These are phyloP conservation scores for Colletes collaris DNA, from an alignment of 2,888 invertebrate genomes.

Conservation along the genomic window DNA sequence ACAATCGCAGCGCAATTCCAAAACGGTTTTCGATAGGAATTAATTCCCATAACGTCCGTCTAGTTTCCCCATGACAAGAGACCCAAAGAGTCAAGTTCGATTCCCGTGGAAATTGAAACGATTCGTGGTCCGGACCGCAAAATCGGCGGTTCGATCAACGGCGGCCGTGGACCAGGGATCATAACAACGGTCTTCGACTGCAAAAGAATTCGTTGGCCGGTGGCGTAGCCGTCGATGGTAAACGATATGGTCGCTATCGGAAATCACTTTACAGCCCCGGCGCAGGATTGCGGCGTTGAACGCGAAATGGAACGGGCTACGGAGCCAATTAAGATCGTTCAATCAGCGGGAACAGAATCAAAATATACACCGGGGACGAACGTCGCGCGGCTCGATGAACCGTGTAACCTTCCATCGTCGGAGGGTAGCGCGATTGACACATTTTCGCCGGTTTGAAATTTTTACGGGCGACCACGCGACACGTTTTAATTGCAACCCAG, in stretches of 20 bases:
- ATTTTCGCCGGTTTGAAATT: neutral
- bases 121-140: conserved; percentile 27
- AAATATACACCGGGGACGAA: conserved; percentile 14
- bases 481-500: neutral
- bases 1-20: too few relatives aligned
- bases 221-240: conserved; percentile 36
- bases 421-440: conserved; percentile 17
- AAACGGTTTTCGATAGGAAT: too few relatives aligned
- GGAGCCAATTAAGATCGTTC: conserved; percentile 57
- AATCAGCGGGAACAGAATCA: conserved; percentile 45
- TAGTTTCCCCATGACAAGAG: too few relatives aligned
- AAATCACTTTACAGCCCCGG: conserved; percentile 46
- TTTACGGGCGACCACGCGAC: neutral
- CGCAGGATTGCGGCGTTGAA: conserved; percentile 34
- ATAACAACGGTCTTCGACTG: conserved; percentile 8
- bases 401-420: neutral
- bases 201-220: conserved; percentile 30
- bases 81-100: too few relatives aligned
- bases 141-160: conserved; percentile 32
- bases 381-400: neutral
- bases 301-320: conserved; percentile 37
- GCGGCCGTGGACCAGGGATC: neutral
- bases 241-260: conserved; percentile 41
- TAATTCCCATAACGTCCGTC: too few relatives aligned
- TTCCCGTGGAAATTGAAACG: conserved; percentile 20